Evolutionary conservation across 92 coral and sea anemone species (phyloP).

Genomic region (Bergia sp.): DNA sequence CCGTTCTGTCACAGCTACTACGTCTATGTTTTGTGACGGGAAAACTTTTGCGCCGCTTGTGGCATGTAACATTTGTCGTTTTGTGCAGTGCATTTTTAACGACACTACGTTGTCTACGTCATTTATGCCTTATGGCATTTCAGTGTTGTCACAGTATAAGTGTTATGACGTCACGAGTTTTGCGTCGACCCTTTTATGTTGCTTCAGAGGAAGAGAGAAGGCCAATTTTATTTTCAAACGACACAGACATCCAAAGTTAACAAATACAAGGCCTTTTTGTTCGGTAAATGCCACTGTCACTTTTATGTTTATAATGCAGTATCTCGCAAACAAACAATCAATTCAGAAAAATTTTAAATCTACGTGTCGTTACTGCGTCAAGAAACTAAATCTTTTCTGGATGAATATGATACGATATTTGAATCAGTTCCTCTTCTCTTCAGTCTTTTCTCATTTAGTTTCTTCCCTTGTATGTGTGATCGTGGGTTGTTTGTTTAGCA

Average conservation of each 20-base stretch:
- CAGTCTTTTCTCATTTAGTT: no score
- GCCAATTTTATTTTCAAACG: background rate
- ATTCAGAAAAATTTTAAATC: no score
- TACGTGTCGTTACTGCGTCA: no score
- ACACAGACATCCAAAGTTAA: background rate
- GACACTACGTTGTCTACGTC: background rate
- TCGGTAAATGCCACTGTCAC: no score
- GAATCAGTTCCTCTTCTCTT: no score
- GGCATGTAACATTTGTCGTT: background rate
- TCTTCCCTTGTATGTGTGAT: no score
- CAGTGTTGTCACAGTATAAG: background rate
- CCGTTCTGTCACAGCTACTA: background rate
- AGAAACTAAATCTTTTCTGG: no score
- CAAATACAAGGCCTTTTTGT: no score
- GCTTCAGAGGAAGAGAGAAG: background rate
- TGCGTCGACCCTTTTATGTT: background rate
- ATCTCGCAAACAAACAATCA: no score
- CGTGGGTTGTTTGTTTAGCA: no score
- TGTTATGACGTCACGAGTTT: background rate
- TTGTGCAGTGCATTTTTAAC: background rate
- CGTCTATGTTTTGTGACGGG: background rate
- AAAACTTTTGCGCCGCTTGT: background rate
- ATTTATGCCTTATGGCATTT: background rate
- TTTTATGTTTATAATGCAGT: background rate
- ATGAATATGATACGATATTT: no score